Evolutionary conservation across 2,797 vertebrate genomes (phyloP), one percentile per base, ranked within the genome.

Genomic region (Diplodus sargus): DNA sequence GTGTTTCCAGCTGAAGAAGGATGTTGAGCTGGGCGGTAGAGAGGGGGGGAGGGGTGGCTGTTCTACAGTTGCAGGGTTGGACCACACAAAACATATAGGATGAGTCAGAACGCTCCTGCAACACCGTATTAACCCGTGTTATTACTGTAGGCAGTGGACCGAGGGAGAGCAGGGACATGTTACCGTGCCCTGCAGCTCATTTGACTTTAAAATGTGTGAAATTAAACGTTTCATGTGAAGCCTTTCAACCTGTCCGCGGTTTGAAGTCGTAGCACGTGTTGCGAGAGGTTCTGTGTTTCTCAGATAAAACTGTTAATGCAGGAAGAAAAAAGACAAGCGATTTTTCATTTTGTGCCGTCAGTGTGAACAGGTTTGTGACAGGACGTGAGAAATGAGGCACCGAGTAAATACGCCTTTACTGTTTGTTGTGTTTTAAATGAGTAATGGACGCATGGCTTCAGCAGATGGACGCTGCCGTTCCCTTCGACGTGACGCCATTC

Each of bases 31-130:
- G 30, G n/a, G 42, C 5, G 23, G 25, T 4, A 0, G 1, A 39
- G 39, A n/a, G 39, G n/a, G 22, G 20, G 17, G 54, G 18, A 42
- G 43, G 22, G 25, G 25, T 11, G 9, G 43, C 3, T 34, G 43
- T 67, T 60, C 12, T 48, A 25, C 23, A 57, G 57, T 42, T 49
- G 45, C 39, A 59, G 30, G 11, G 17, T n/a, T 13, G 54, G n/a
- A 51, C 49, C 42, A 28, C 18, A 58, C 12, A 14, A 62, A 52
- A 47, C 43, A 43, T 16, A 18, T 23, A 65, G 74, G n/a, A 52
- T 75, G 78, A 78, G 51, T 77, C 74, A 70, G 64, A 70, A 18
- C 17, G n/a, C 49, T 67, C 45, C 39, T 66, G 56, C 56, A 57
- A 52, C 61, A 47, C 61, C 71, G 45, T 43, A 28, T 17, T n/a